Base-by-base conservation (phyloP, 2,113 vertebrate genomes). In the Amazona vittata region DNA sequence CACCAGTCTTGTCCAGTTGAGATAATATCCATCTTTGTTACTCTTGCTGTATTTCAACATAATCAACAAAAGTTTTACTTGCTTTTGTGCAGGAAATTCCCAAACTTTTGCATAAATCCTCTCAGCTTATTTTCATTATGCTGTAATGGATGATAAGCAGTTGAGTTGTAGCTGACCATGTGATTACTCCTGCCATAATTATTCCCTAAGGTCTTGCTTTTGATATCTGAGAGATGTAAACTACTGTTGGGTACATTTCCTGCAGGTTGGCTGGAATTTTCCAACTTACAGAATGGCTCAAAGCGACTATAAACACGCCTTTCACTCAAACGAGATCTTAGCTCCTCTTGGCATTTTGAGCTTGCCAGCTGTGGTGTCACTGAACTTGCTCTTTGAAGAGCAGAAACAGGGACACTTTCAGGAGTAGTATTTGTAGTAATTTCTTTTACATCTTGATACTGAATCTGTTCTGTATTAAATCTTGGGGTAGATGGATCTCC, bases 41-140 rank as follows among this genome's bases (percentile, higher is more conserved):
- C 31, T 70, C 64, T 83, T 70, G 28, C 21, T 64, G 64, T 77
- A 85, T 92, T 92, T 80, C 59, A 89, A 47, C 50, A 90, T 5
- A 69, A 86, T 63, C 70, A 67, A 63, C n/a, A 80, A 3, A 81
- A 41, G n/a, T 86, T 83, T 97, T 97, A 98, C 82, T 99, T 99
- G 94, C 94, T 99, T 98, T 99, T 99, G 91, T 99, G 93, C 69
- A 99, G 98, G 21, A 99, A 97, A 81, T 98, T 98, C 46, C 99
- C 99, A 97, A 98, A 98, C 90, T 98, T 98, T 21, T 99, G 99
- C 98, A 99, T 98, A 95, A 99, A 99, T 76, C 98, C 98, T 83
- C 98, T 98, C 83, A 99, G 96, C 86, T 99, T 99, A 88, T 99
- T 99, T 97, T 99, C 99, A 96, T 98, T 98, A 89, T 98, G 98